A percentile compares a stretch with the other conserved stretches of the same genome.
Conservation (phyloP, 2,888 invertebrate genomes). For the Melanotus villosus region DNA sequence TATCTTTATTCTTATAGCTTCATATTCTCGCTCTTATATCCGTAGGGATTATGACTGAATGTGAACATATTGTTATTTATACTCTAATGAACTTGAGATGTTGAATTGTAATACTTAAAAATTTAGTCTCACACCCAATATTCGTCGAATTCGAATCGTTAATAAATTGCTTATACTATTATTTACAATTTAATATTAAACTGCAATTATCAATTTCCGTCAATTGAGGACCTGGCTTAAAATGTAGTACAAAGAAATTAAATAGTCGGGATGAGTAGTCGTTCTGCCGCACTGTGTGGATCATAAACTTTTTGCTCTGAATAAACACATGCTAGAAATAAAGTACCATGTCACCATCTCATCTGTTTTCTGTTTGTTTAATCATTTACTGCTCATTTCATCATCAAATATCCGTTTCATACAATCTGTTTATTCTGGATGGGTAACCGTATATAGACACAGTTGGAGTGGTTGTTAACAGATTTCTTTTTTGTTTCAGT, state of each 20-base stretch:
- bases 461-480: conserved; percentile 14
- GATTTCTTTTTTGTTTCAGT: conserved; percentile 74
- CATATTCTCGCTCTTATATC: conserved; percentile 51
- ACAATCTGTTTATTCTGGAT: conserved; percentile 31
- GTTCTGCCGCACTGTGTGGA: conserved; percentile 17
- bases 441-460: not conserved
- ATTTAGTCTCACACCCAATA: not conserved
- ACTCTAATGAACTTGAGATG: conserved; percentile 49
- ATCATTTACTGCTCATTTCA: conserved; percentile 56
- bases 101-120: conserved; percentile 5
- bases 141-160: not conserved
- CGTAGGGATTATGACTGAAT: conserved; percentile 51
- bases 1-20: conserved; percentile 53
- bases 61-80: conserved; percentile 48
- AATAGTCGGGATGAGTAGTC: conserved; percentile 25
- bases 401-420: conserved; percentile 41
- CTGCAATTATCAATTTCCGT: too few species aligned
- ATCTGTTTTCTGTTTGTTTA: conserved; percentile 58
- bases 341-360: conserved; percentile 52
- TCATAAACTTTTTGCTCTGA: conserved; percentile 44
- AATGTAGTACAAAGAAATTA: conserved; percentile 38
- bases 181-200: not conserved
- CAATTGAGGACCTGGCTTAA: too few species aligned
- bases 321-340: conserved; percentile 52
- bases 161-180: not conserved